These are phyloP conservation scores for Pelagia noctiluca DNA, from an alignment of 30 jellyfish, hydroid and myxozoan species.

Conservation along the genomic window DNA sequence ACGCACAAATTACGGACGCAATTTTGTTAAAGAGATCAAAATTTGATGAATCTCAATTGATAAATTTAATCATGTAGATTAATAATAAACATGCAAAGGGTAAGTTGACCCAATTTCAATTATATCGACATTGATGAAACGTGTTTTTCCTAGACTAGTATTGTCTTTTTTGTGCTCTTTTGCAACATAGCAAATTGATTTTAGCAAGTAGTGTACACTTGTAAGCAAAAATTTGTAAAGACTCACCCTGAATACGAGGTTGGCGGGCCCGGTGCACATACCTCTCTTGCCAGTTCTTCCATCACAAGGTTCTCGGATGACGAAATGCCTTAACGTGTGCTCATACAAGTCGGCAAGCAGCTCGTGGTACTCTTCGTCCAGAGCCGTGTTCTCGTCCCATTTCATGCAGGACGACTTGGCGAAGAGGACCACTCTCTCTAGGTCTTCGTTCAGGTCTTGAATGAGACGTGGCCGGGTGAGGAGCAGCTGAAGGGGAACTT, in stretches of 20 bases:
- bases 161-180: too few species aligned
- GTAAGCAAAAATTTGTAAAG: neutral
- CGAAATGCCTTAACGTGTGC: slow-evolving; percentile 29
- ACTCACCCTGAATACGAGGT: slow-evolving; percentile 58
- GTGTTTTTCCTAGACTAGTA: too few species aligned
- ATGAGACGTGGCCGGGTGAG: slow-evolving; percentile 79
- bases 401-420: slow-evolving; percentile 68
- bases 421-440: slow-evolving; percentile 64
- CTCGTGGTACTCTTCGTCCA: slow-evolving; percentile 81
- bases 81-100: too few species aligned
- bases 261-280: slow-evolving; percentile 82
- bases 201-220: neutral
- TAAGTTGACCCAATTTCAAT: too few species aligned
- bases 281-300: slow-evolving; percentile 37
- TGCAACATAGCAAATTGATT: neutral
- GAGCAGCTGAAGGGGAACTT: slow-evolving; percentile 66
- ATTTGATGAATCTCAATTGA: too few species aligned
- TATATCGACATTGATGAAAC: too few species aligned
- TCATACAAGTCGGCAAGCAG: slow-evolving; percentile 73
- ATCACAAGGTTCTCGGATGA: slow-evolving; percentile 68
- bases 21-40: too few species aligned
- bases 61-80: too few species aligned
- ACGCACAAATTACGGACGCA: too few species aligned
- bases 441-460: slow-evolving; percentile 72
- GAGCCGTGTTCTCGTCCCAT: slow-evolving; percentile 70